Evolutionary conservation across 2,888 invertebrate genomes (phyloP).

Genomic region (Xestia ashworthii): DNA sequence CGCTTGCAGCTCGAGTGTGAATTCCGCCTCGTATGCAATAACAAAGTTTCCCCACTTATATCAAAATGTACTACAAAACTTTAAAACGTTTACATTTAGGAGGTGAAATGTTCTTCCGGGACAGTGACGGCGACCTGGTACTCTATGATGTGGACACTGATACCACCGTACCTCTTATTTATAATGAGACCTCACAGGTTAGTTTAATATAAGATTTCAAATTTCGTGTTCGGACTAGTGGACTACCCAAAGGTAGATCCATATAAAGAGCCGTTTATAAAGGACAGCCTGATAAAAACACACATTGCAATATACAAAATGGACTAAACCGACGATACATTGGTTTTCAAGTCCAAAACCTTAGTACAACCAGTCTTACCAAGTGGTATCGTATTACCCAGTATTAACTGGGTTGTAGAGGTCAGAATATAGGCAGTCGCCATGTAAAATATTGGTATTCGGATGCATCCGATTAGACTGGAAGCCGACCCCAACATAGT

Average conservation of each 20-base stretch:
- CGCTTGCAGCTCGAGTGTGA: too few relatives aligned
- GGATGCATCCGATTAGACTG: too few relatives aligned
- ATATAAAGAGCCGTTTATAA: neutral
- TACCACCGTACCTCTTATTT: slow-evolving; percentile 81
- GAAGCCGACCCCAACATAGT: too few relatives aligned
- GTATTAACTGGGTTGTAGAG: too few relatives aligned
- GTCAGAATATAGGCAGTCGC: too few relatives aligned
- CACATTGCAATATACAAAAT: neutral
- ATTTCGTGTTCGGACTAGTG: neutral
- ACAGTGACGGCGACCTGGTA: slow-evolving; percentile 89
- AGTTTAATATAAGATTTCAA: neutral
- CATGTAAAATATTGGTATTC: too few relatives aligned
- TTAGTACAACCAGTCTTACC: too few relatives aligned
- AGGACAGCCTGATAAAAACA: neutral
- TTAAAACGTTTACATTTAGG: slow-evolving; percentile 85
- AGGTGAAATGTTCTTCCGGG: slow-evolving; percentile 92
- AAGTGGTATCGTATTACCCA: too few relatives aligned
- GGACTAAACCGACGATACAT: neutral
- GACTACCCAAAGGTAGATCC: neutral
- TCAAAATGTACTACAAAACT: neutral
- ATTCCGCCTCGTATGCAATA: too few relatives aligned
- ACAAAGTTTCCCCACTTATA: too few relatives aligned
- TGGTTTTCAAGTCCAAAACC: neutral
- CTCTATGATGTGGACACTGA: slow-evolving; percentile 88
- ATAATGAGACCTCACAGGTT: slow-evolving; percentile 84